Evolutionary conservation across 2,888 invertebrate species (phyloP).

Genomic region (Epirrhoe alternata): DNA sequence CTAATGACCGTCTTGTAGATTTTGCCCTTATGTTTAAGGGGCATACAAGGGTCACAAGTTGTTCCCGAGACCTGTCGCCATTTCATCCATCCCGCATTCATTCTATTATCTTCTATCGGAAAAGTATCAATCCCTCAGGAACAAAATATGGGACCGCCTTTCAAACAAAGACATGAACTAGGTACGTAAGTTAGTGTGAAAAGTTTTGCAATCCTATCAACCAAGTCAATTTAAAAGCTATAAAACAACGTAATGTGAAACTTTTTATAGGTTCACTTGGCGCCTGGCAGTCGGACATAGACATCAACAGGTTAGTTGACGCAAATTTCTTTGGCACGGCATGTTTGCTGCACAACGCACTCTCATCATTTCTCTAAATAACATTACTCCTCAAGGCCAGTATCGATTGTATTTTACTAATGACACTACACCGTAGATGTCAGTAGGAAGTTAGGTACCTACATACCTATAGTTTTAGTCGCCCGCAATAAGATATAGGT

Average conservation of each 20-base stretch:
- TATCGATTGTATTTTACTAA: not conserved
- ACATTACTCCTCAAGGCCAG: conserved; percentile 37
- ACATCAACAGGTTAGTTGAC: conserved; percentile 73
- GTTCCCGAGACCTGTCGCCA: no score
- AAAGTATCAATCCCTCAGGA: no score
- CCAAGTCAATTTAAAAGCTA: not conserved
- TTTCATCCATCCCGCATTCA: no score
- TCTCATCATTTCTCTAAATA: conserved; percentile 52
- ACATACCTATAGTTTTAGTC: not conserved
- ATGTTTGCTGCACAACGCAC: conserved; percentile 38
- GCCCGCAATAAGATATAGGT: no score
- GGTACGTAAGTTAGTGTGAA: not conserved
- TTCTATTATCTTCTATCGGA: no score
- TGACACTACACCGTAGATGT: not conserved
- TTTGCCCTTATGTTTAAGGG: no score
- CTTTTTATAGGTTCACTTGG: conserved; percentile 63
- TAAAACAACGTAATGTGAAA: conserved; percentile 14
- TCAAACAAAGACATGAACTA: no score
- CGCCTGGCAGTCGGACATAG: conserved; percentile 65
- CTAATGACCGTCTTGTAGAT: no score
- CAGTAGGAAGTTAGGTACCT: not conserved
- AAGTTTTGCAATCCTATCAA: not conserved
- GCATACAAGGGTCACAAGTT: no score
- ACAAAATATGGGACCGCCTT: no score
- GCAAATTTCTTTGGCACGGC: conserved; percentile 54